Conservation (phyloP, 2,888 invertebrate species). For the Endotricha flammealis region DNA sequence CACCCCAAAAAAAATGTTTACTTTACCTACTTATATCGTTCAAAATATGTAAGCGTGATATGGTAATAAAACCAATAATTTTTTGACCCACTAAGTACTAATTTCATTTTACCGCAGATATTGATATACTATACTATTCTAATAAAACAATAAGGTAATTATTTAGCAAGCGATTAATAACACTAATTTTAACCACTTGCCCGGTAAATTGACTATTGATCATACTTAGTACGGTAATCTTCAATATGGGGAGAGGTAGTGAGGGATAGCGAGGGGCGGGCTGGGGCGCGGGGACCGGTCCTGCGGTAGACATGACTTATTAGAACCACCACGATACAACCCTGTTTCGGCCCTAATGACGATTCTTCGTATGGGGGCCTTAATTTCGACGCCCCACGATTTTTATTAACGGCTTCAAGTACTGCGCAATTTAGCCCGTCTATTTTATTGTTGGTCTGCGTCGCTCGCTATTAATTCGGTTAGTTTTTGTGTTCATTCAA, state of each 20-base stretch:
- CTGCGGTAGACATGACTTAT: constrained; percentile 76
- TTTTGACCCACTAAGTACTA: too few species aligned
- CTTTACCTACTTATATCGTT: too few species aligned
- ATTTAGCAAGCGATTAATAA: constrained; percentile 47
- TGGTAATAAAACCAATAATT: too few species aligned
- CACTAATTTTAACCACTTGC: constrained; percentile 52
- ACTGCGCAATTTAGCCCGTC: constrained; percentile 56
- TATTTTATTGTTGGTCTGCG: constrained; percentile 41
- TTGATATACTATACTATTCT: too few species aligned
- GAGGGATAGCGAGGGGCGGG: constrained; percentile 40
- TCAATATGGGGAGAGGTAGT: constrained; percentile 50
- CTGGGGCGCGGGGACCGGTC: constrained; percentile 35
- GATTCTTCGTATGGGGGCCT: constrained; percentile 65
- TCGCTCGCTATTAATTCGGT: constrained; percentile 25
- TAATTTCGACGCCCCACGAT: constrained; percentile 74
- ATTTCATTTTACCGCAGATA: too few species aligned
- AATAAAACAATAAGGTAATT: constrained; percentile 24
- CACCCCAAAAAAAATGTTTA: too few species aligned
- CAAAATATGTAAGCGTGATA: too few species aligned
- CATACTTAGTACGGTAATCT: constrained; percentile 68
- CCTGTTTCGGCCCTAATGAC: constrained; percentile 75
- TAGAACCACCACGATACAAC: constrained; percentile 73
- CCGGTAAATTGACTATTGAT: constrained; percentile 71
- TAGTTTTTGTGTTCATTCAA: constrained; percentile 28
- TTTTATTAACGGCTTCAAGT: constrained; percentile 73